A percentile compares a stretch with the other conserved stretches of the same genome.
These are phyloP conservation scores for Taeniopygia guttata DNA, from an alignment of 2,797 vertebrate genomes.

Conservation along the genomic window DNA sequence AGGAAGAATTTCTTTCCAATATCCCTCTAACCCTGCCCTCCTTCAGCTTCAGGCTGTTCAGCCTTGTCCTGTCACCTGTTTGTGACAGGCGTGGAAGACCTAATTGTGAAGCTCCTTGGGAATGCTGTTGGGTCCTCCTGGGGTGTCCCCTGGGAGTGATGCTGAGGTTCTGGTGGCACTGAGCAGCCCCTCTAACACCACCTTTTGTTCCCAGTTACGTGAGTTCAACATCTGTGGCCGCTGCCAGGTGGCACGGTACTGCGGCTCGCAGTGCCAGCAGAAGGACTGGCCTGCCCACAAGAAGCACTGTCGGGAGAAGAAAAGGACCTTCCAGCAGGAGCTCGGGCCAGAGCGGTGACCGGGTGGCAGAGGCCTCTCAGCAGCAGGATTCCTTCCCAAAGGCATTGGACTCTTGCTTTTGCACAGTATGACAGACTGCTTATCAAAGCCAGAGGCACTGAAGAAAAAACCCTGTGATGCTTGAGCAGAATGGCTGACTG, in stretches of 20 bases:
- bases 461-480: conserved; percentile 61
- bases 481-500: conserved; percentile 65
- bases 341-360: conserved; percentile 86
- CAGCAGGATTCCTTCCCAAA: conserved; percentile 57
- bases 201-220: conserved; percentile 77
- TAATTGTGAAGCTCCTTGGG: accelerated
- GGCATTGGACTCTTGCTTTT: conserved; percentile 63
- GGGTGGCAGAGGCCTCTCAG: conserved; percentile 40
- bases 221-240: conserved; percentile 99
- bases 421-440: conserved; percentile 70
- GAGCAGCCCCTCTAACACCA: neutral
- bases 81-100: neutral
- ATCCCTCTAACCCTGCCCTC: neutral
- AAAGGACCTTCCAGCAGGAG: conserved; percentile 89
- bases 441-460: conserved; percentile 68
- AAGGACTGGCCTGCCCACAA: conserved; percentile 99
- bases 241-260: conserved; percentile 97
- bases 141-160: neutral
- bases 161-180: neutral
- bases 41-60: neutral
- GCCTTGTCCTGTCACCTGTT: neutral
- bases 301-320: conserved; percentile 98
- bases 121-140: neutral
- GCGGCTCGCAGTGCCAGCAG: conserved; percentile 98
- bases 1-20: neutral